These are phyloP conservation scores for Corydoras sp. DNA, from an alignment of 2,113 vertebrate species.

Conservation along the genomic window DNA sequence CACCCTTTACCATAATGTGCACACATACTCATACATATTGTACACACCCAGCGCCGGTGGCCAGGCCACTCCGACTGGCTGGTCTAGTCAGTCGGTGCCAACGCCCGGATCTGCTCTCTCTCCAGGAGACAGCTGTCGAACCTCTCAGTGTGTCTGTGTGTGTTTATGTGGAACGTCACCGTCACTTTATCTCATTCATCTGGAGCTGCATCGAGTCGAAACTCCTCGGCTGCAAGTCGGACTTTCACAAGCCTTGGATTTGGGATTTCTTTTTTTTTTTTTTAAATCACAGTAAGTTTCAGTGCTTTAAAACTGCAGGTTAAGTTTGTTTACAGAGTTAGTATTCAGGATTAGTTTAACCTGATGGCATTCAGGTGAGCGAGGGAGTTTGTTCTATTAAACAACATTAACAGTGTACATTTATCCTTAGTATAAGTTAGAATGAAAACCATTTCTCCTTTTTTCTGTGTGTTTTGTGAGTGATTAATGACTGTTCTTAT, in stretches of 20 bases:
- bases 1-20: neutral
- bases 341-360: too few relatives aligned
- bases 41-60: conserved; percentile 4
- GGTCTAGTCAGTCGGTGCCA: conserved; percentile 41
- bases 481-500: neutral
- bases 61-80: conserved; percentile 54
- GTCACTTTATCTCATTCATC: neutral
- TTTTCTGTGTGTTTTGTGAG: neutral
- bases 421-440: neutral
- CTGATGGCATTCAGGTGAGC: too few relatives aligned
- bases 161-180: neutral
- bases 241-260: conserved; percentile 2
- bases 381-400: too few relatives aligned
- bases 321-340: neutral
- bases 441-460: neutral
- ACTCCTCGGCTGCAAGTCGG: too few relatives aligned
- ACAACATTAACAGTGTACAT: too few relatives aligned
- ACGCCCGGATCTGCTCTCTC: conserved; percentile 31
- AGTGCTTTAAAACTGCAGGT: neutral
- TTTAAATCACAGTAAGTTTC: neutral
- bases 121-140: conserved; percentile 33
- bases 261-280: neutral
- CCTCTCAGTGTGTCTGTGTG: conserved; percentile 9
- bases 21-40: conserved; percentile 3
- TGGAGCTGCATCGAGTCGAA: neutral